Evolutionary conservation across 2,888 invertebrate genomes (phyloP).

Genomic region (Frankliniella intonsa): DNA sequence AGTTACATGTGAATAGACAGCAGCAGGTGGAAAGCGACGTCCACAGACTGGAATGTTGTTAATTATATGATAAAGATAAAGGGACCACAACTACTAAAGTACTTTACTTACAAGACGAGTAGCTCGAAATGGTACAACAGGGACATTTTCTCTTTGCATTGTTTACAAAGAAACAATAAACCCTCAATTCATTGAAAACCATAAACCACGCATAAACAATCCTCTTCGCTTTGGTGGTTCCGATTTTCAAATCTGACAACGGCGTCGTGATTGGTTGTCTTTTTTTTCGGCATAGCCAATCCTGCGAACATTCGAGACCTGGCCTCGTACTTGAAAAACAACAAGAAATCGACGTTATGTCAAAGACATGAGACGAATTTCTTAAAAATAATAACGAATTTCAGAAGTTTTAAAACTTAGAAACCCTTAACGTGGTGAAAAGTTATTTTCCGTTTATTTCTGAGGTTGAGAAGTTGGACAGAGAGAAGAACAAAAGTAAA

Average conservation of each 20-base stretch:
- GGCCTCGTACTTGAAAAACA: neutral
- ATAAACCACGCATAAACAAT: neutral
- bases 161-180: neutral
- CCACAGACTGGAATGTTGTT: neutral
- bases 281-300: neutral
- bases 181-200: neutral
- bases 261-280: neutral
- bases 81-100: neutral
- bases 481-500: neutral
- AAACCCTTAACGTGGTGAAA: too few species aligned
- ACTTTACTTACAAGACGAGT: neutral
- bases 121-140: neutral
- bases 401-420: too few species aligned
- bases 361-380: too few species aligned
- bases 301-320: neutral
- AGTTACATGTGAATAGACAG: too few species aligned
- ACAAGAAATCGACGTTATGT: neutral
- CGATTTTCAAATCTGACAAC: neutral
- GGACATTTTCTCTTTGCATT: neutral
- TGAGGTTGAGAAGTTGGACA: neutral
- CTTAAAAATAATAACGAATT: too few species aligned
- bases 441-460: neutral
- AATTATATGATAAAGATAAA: neutral
- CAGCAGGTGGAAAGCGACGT: neutral
- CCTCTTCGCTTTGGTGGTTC: neutral